Percentiles rank a stretch among this genome's conserved stretches.
Conservation (phyloP, 2,888 invertebrate species). For the Nymphalis polychloros region DNA sequence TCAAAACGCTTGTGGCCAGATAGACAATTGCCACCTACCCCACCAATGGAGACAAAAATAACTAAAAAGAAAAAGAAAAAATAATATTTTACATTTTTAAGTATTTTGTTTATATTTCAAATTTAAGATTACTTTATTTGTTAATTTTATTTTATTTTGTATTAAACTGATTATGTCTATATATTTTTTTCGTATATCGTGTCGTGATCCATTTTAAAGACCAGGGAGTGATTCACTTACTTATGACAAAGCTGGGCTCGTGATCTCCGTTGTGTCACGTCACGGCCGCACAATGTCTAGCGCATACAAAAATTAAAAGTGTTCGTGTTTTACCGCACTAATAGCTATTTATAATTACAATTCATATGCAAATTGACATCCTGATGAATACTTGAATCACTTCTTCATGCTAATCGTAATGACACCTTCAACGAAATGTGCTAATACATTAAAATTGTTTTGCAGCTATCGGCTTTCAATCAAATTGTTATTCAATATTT, state of each 20-base stretch:
- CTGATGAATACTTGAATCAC: constrained; percentile 4
- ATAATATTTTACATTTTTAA: constrained; percentile 15
- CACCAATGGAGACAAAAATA: constrained; percentile 41
- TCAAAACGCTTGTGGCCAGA: constrained; percentile 33
- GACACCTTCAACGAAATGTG: not conserved
- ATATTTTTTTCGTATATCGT: constrained; percentile 22
- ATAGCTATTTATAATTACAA: constrained; percentile 37
- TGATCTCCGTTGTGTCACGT: constrained; percentile 53
- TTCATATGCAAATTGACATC: constrained; percentile 42
- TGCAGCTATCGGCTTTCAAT: no score
- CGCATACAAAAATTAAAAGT: constrained; percentile 45
- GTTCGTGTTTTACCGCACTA: constrained; percentile 37
- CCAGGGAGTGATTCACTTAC: constrained; percentile 56
- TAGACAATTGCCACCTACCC: constrained; percentile 1
- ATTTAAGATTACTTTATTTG: constrained; percentile 18
- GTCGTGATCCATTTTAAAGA: constrained; percentile 44
- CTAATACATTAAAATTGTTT: not conserved
- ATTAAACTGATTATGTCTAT: not conserved
- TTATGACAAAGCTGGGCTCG: constrained; percentile 47
- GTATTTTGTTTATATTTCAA: constrained; percentile 9
- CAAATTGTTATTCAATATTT: no score
- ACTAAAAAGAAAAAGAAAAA: constrained; percentile 5
- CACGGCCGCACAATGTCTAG: constrained; percentile 42
- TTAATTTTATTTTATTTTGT: not conserved
- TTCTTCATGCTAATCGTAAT: constrained; percentile 5